Conservation (phyloP, 2,888 invertebrate species). For the Synanthedon formicaeformis region DNA sequence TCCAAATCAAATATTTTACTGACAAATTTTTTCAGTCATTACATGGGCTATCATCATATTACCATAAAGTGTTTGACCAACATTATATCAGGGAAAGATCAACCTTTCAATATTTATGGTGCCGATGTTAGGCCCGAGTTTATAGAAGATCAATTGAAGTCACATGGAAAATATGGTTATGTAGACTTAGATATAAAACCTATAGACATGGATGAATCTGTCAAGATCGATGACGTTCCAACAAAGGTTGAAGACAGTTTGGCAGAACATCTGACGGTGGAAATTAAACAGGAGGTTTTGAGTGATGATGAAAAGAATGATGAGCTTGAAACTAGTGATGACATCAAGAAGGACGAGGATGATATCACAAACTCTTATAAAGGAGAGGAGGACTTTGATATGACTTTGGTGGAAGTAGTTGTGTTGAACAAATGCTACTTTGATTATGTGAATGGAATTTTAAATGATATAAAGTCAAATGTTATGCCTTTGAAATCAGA, state of each 20-base stretch:
- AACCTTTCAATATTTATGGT: conserved; percentile 46
- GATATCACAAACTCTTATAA: conserved; percentile 29
- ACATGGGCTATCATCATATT: conserved; percentile 56
- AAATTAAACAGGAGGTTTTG: conserved; percentile 22
- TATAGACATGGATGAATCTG: conserved; percentile 9
- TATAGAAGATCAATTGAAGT: conserved; percentile 39
- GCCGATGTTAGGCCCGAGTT: conserved; percentile 49
- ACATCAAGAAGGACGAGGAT: conserved; percentile 11
- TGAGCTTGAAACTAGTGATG: conserved; percentile 9
- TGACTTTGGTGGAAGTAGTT: conserved; percentile 54
- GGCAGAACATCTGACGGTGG: conserved; percentile 22
- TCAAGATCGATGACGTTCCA: conserved; percentile 12
- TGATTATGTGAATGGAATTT: conserved; percentile 38
- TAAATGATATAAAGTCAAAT: conserved; percentile 33
- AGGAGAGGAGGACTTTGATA: conserved; percentile 58
- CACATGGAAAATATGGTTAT: conserved; percentile 38
- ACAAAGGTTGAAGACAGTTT: conserved; percentile 19
- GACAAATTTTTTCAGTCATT: conserved; percentile 50
- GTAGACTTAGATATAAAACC: conserved; percentile 32
- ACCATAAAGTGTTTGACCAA: conserved; percentile 55
- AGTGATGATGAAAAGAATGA: conserved; percentile 17
- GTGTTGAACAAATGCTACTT: conserved; percentile 49
- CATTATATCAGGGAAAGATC: conserved; percentile 43
- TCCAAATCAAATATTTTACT: conserved; percentile 34
- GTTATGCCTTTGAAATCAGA: conserved; percentile 32